A percentile compares a stretch with the other conserved stretches of the same genome.
Evolutionary conservation across 2,113 vertebrate species (phyloP).

Genomic region (Neofelis nebulosa): DNA sequence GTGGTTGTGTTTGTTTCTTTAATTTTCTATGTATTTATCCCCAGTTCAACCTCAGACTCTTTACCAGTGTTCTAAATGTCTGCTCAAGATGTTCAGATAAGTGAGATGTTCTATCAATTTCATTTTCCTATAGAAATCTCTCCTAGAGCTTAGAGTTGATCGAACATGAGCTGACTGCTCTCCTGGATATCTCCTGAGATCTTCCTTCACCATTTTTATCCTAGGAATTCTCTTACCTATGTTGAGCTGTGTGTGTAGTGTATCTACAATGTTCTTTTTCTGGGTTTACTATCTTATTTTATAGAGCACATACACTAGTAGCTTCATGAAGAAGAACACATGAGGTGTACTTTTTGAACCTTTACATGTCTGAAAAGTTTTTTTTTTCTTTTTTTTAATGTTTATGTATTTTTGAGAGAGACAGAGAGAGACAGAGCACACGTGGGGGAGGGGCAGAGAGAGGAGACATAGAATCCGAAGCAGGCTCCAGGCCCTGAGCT

Average conservation of each 20-base stretch:
- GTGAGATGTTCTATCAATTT: not conserved
- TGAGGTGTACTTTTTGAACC: not conserved
- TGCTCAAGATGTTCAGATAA: not conserved
- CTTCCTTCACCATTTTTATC: not conserved
- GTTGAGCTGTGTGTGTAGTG: not conserved
- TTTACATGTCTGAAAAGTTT: conserved; percentile 25
- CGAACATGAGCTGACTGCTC: not conserved
- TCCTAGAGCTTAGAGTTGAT: not conserved
- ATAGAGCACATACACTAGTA: not conserved
- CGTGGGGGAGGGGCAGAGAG: too few species aligned
- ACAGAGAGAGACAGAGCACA: too few species aligned
- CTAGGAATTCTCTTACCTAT: not conserved
- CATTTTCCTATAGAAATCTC: not conserved
- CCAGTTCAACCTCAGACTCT: not conserved
- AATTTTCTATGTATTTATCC: not conserved
- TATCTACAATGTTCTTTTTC: conserved; percentile 14
- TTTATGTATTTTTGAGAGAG: too few species aligned
- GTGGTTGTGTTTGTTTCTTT: not conserved
- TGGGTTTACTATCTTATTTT: not conserved
- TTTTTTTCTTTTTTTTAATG: not conserved
- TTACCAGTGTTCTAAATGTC: not conserved
- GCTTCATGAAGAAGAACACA: not conserved
- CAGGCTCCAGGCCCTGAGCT: too few species aligned
- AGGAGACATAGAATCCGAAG: too few species aligned
- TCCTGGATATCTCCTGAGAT: not conserved